Conservation (phyloP, 2,888 invertebrate species). For the Aleiodes leptofemur region DNA sequence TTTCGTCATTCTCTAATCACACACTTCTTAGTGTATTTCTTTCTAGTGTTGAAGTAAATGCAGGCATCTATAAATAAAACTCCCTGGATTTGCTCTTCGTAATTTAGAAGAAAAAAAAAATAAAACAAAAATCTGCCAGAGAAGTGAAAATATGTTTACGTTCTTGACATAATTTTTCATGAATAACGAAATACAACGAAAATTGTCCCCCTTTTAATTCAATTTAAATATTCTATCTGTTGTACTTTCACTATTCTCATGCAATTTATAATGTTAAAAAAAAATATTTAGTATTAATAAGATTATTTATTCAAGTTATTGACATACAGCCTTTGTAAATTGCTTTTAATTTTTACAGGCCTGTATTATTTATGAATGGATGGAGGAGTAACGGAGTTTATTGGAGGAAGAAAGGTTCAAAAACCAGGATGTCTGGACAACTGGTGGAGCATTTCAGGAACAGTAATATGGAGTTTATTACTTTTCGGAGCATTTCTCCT, state of each 20-base stretch:
- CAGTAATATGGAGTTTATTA: conserved; percentile 72
- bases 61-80: too few species aligned
- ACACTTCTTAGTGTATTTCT: too few species aligned
- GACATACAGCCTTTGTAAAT: neutral
- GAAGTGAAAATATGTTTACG: too few species aligned
- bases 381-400: conserved; percentile 72
- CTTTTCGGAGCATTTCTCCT: conserved; percentile 83
- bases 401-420: conserved; percentile 68
- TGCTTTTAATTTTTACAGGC: conserved; percentile 56
- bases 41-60: too few species aligned
- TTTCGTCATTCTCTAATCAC: too few species aligned
- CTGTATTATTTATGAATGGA: conserved; percentile 74
- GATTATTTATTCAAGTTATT: conserved; percentile 38
- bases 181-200: too few species aligned
- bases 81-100: too few species aligned
- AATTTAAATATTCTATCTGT: neutral
- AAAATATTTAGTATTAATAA: too few species aligned
- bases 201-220: neutral
- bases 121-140: too few species aligned
- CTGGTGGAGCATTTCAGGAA: conserved; percentile 69
- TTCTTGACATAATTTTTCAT: too few species aligned
- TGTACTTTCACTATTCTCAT: neutral
- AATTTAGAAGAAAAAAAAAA: too few species aligned
- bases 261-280: too few species aligned
- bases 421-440: conserved; percentile 69